Percentiles rank a stretch among this genome's conserved stretches.
Evolutionary conservation across 2,113 vertebrate genomes (phyloP).

Genomic region (Erpornis zantholeuca): DNA sequence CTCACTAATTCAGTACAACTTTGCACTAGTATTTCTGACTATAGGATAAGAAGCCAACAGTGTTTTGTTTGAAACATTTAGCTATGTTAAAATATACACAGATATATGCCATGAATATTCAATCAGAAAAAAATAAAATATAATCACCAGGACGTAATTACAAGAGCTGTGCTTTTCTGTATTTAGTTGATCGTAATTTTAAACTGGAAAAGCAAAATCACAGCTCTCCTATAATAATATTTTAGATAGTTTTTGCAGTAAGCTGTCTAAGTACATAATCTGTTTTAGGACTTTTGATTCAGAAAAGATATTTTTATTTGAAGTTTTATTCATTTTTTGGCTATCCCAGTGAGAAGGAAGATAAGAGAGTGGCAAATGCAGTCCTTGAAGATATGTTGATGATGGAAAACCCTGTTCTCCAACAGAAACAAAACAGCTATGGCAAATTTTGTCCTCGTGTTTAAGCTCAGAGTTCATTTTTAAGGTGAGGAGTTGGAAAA

Average conservation of each 20-base stretch:
- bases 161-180: rapidly evolving
- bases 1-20: neutral
- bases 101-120: neutral
- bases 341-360: neutral
- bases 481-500: neutral
- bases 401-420: neutral
- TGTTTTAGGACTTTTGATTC: neutral
- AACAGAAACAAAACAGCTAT: neutral
- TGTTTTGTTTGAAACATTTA: neutral
- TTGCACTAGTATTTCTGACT: neutral
- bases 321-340: neutral
- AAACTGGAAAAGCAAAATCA: neutral
- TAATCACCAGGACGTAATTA: neutral
- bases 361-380: neutral
- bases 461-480: neutral
- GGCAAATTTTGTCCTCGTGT: neutral
- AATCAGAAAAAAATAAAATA: neutral
- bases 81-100: neutral
- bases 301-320: neutral
- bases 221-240: neutral
- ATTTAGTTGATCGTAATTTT: neutral
- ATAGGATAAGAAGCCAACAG: neutral
- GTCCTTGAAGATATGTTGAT: neutral
- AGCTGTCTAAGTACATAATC: neutral
- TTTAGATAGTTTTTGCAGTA: neutral